A percentile compares a stretch with the other conserved stretches of the same genome.
phyloP scores from a whole-genome alignment of 2,113 vertebrate species.

The Bettongia penicillata region DNA sequence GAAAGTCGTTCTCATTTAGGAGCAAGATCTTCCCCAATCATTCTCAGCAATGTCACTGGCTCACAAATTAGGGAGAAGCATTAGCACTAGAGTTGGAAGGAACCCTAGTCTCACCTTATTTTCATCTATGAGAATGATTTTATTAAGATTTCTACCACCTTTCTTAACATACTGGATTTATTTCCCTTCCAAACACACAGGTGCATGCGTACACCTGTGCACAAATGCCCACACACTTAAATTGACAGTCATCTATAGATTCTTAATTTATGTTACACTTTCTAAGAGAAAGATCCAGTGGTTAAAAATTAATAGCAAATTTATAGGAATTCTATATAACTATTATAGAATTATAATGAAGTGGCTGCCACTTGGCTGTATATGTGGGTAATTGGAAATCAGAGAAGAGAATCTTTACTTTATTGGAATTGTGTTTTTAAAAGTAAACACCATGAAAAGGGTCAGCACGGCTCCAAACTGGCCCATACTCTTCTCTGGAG shows the following conservation, averaged over 20 bases:
- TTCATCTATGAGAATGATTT: neutral
- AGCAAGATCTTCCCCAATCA: slow-evolving; percentile 14
- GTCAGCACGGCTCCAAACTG: slow-evolving; percentile 26
- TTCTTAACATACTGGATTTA: slow-evolving; percentile 3
- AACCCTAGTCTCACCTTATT: neutral
- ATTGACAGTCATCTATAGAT: slow-evolving; percentile 50
- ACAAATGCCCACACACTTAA: slow-evolving; percentile 41
- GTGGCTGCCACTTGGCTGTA: slow-evolving; percentile 50
- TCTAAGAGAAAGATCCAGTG: slow-evolving; percentile 45
- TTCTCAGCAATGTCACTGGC: slow-evolving; percentile 4
- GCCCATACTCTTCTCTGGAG: slow-evolving; percentile 1
- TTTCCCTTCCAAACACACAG: neutral
- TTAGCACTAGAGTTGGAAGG: neutral
- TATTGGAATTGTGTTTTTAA: slow-evolving; percentile 54
- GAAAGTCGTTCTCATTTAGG: slow-evolving; percentile 32
- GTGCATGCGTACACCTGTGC: neutral
- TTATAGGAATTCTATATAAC: slow-evolving; percentile 53
- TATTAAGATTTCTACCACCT: neutral
- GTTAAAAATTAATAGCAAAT: slow-evolving; percentile 63
- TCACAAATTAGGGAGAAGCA: neutral
- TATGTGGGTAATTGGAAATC: slow-evolving; percentile 67
- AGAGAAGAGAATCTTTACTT: slow-evolving; percentile 51
- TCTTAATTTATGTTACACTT: slow-evolving; percentile 63
- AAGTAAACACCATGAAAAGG: slow-evolving; percentile 42
- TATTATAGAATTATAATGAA: slow-evolving; percentile 65